These are phyloP conservation scores for Sphyrna mokarran DNA, from an alignment of 2,113 vertebrate genomes.

Conservation along the genomic window DNA sequence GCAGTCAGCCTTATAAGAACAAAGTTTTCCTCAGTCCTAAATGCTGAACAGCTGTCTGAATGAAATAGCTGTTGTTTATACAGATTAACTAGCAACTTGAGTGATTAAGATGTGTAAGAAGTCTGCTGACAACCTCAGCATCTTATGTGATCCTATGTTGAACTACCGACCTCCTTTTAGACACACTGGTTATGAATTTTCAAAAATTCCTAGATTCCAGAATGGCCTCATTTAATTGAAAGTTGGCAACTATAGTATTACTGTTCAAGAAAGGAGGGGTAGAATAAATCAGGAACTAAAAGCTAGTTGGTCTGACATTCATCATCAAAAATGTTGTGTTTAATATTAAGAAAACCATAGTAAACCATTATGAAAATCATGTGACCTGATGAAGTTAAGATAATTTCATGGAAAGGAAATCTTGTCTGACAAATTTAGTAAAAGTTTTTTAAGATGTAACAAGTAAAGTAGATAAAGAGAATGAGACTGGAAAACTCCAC, in stretches of 20 bases:
- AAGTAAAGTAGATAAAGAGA: not conserved
- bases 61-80: not conserved
- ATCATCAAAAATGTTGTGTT: not conserved
- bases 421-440: not conserved
- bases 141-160: not conserved
- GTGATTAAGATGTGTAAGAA: not conserved
- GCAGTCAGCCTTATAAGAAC: not conserved
- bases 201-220: not conserved
- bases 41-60: not conserved
- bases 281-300: not conserved
- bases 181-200: not conserved
- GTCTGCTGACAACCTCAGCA: not conserved
- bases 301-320: not conserved
- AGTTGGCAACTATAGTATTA: not conserved
- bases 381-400: not conserved
- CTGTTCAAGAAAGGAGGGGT: not conserved
- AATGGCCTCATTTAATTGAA: not conserved
- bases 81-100: not conserved
- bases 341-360: not conserved
- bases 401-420: not conserved
- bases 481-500: no score
- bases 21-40: not conserved
- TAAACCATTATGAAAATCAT: not conserved
- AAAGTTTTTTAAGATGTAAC: not conserved
- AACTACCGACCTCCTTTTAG: not conserved